Evolutionary conservation across 2,113 vertebrate genomes (phyloP), one percentile per base, ranked within the genome.

Genomic region (Paradoxurus hermaphroditus): DNA sequence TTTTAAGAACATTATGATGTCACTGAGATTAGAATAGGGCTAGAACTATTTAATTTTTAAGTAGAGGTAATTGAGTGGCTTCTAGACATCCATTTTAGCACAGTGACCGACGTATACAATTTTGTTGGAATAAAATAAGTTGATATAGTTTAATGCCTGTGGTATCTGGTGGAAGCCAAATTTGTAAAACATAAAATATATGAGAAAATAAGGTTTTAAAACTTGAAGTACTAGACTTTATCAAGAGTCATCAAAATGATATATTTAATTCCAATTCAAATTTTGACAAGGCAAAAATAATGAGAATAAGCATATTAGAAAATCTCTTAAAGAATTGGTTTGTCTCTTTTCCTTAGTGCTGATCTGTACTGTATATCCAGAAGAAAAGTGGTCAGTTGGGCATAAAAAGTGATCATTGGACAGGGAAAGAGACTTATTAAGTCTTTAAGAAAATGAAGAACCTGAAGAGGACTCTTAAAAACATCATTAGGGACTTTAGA

Each of bases 31-130:
- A 51, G 73, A 91, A 91, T 72, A 93, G 49, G 7, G 29, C 84
- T 97, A 96, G 79, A 97, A 92, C 21, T 70, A 34, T 94, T 95
- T 95, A 86, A 78, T 95, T 97, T 51, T 90, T 97, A 86, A 75
- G 12, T 70, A 41, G 56, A 95, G 36, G 51, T 44, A 96, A 90
- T 51, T 51, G 41, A 86, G 19, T 97, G 79, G 13, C 63, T 90
- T 89, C 72, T 94, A 89, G 16, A 68, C 27, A 70, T 82, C 15
- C 29, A 67, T 84, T 97, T 95, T 97, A 95, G 63, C 70, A 78
- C 27, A 94, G 31, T 49, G 90, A 46, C 53, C 29, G 81, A 5
- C 46, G 14, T 85, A 72, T 87, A 65, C 36, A 94, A 56, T 95
- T 88, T 34, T 89, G 51, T 31, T 96, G 39, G 18, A 95, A 94